These are phyloP conservation scores for Leucozona laternaria DNA, from an alignment of 2,888 invertebrate genomes.

Conservation along the genomic window DNA sequence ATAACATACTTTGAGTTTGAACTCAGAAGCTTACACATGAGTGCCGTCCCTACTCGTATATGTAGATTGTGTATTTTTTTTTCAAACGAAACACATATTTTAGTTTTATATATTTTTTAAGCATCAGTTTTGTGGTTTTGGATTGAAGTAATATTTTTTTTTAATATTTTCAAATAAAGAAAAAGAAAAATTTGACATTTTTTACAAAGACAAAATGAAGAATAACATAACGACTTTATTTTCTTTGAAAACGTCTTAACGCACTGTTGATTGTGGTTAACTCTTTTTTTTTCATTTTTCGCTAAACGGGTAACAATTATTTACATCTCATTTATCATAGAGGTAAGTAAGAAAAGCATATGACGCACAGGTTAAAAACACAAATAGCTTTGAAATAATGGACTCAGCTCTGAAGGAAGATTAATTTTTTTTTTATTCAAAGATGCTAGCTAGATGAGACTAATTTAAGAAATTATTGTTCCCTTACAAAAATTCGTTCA, in stretches of 20 bases:
- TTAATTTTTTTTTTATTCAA: too few species aligned
- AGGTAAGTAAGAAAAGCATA: too few species aligned
- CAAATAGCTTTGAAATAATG: too few species aligned
- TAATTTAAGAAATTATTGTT: too few species aligned
- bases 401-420: too few species aligned
- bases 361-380: too few species aligned
- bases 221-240: neutral
- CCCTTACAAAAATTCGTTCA: too few species aligned
- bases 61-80: neutral
- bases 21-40: slow-evolving; percentile 22
- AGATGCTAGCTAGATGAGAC: too few species aligned
- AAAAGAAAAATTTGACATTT: neutral
- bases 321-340: too few species aligned
- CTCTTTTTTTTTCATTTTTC: neutral
- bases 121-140: slow-evolving; percentile 7
- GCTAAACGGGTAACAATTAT: neutral
- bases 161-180: neutral
- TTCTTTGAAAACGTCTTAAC: slow-evolving; percentile 1
- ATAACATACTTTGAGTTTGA: slow-evolving; percentile 38
- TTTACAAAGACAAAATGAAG: neutral
- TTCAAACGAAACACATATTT: slow-evolving; percentile 2
- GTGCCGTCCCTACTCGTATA: neutral
- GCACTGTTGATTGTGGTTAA: slow-evolving; percentile 3
- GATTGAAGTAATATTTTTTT: neutral
- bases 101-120: neutral